phyloP scores from a whole-genome alignment of 2,113 vertebrate species.

The Pollachius pollachius region DNA sequence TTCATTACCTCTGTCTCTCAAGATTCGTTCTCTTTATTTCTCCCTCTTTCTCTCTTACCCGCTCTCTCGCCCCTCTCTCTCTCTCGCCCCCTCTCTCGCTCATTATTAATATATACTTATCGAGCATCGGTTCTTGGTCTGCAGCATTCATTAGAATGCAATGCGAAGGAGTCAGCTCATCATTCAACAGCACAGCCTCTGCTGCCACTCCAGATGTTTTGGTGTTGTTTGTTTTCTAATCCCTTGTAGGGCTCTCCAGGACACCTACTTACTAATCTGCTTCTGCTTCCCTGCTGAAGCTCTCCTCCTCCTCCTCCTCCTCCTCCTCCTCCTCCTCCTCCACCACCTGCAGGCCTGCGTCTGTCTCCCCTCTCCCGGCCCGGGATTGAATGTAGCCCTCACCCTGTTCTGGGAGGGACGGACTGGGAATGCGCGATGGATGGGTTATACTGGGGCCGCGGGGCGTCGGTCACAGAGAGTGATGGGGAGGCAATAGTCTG shows the following conservation, averaged over 20 bases:
- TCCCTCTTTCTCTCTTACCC: too few relatives aligned
- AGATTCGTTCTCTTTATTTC: conserved; percentile 13
- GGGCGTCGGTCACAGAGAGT: conserved; percentile 16
- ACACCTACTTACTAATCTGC: conserved; percentile 16
- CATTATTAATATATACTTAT: too few relatives aligned
- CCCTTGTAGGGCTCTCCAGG: conserved; percentile 6
- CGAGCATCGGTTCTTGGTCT: too few relatives aligned
- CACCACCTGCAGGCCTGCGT: neutral
- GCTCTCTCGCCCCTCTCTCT: conserved; percentile 15
- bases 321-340: conserved; percentile 1
- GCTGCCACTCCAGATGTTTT: conserved; percentile 22
- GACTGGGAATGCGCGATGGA: too few relatives aligned
- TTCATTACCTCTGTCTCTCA: conserved; percentile 3
- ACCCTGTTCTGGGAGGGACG: neutral
- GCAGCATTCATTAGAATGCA: too few relatives aligned
- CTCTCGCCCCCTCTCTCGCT: too few relatives aligned
- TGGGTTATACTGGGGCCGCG: neutral
- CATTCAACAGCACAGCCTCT: neutral
- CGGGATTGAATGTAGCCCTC: neutral
- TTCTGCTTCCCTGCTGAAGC: conserved; percentile 7
- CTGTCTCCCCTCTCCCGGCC: neutral
- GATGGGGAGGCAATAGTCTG: conserved; percentile 22
- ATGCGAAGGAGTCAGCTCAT: too few relatives aligned
- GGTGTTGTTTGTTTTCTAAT: conserved; percentile 14
- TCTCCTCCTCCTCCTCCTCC: conserved; percentile 1